Conservation (phyloP, 2,797 vertebrate genomes). For the Enteromius mattozi region DNA sequence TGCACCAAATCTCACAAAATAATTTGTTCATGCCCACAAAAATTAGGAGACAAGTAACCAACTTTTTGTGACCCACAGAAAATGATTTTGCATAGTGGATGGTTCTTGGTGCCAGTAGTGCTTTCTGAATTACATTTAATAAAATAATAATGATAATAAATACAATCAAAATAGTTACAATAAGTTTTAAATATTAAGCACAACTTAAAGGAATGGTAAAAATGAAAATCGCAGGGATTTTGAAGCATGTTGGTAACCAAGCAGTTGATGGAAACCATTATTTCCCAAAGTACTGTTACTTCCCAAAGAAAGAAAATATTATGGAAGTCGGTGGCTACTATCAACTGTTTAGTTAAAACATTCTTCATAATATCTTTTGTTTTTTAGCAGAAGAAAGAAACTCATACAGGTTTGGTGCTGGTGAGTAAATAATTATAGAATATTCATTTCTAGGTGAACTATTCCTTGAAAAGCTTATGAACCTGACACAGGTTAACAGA, state of each 20-base stretch:
- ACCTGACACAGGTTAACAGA: neutral
- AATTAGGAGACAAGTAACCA: neutral
- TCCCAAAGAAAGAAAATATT: neutral
- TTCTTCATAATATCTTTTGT: neutral
- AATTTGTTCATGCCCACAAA: neutral
- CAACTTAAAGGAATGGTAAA: neutral
- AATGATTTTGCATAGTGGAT: neutral
- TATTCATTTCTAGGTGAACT: neutral
- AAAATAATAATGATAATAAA: neutral
- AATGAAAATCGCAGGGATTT: neutral
- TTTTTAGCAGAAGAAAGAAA: neutral
- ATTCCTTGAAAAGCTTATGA: neutral
- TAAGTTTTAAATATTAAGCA: neutral
- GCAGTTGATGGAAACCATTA: neutral
- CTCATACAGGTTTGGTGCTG: neutral
- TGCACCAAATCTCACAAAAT: slow-evolving; percentile 9
- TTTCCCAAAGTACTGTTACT: too few relatives aligned
- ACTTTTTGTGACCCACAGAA: neutral
- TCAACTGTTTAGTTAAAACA: neutral
- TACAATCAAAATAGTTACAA: neutral
- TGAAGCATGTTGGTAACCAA: neutral
- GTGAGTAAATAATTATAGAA: neutral
- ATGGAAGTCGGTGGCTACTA: neutral
- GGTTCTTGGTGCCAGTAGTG: neutral
- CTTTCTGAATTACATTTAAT: neutral